Conservation (phyloP, 1,140 invertebrate genomes). For the Euura saliciscinereae region DNA sequence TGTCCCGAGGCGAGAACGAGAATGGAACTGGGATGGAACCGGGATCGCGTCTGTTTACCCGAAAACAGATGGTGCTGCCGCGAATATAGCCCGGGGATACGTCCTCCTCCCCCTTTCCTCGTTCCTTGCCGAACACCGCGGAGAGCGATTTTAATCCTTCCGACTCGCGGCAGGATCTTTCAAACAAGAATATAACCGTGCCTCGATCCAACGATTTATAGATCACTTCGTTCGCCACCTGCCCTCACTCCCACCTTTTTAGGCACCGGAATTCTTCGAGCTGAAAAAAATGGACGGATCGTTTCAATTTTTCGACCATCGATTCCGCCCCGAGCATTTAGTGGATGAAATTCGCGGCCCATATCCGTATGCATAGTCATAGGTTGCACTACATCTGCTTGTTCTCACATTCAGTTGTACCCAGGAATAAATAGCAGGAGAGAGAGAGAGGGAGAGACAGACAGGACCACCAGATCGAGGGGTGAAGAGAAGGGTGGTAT, state of each 20-base stretch:
- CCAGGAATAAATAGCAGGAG: neutral
- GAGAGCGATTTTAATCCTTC: slow-evolving; percentile 45
- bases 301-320: too few relatives aligned
- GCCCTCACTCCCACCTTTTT: neutral
- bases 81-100: slow-evolving; percentile 31
- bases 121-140: neutral
- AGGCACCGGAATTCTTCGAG: too few relatives aligned
- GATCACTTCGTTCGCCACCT: neutral
- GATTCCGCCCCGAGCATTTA: too few relatives aligned
- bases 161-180: slow-evolving; percentile 26
- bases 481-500: slow-evolving; percentile 19
- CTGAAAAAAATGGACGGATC: too few relatives aligned
- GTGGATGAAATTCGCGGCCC: too few relatives aligned
- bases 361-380: too few relatives aligned
- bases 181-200: neutral
- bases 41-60: slow-evolving; percentile 50
- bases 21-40: slow-evolving; percentile 35
- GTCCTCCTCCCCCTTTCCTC: neutral
- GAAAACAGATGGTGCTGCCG: slow-evolving; percentile 50
- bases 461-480: neutral
- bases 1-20: slow-evolving; percentile 43
- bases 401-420: neutral
- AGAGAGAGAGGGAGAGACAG: neutral
- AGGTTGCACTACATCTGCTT: neutral
- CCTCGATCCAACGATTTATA: neutral